A percentile compares a stretch with the other conserved stretches of the same genome.
These are phyloP conservation scores for Pseudochromis fuscus DNA, from an alignment of 2,797 vertebrate species.

Conservation along the genomic window DNA sequence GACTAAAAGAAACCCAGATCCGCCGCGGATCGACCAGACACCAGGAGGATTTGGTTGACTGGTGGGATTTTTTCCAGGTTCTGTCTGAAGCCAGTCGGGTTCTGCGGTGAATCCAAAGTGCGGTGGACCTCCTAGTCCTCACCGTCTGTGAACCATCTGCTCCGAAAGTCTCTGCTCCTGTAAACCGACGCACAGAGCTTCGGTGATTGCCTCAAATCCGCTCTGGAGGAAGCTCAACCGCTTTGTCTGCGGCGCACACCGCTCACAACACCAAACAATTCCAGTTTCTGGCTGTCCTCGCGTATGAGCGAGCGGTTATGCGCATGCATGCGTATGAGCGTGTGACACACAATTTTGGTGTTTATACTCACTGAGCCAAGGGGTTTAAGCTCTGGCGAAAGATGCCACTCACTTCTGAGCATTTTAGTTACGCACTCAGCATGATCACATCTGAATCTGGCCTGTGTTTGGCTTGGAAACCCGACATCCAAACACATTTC, in stretches of 20 bases:
- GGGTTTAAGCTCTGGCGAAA: conserved; percentile 65
- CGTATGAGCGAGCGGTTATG: conserved; percentile 35
- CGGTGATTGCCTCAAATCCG: conserved; percentile 72
- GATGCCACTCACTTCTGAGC: conserved; percentile 69
- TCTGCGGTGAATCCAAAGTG: conserved; percentile 66
- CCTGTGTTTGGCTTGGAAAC: conserved; percentile 78
- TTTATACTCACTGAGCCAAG: conserved; percentile 71
- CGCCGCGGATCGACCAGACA: conserved; percentile 51
- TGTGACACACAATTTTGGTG: conserved; percentile 67
- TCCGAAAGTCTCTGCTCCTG: conserved; percentile 63
- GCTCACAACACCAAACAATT: conserved; percentile 63
- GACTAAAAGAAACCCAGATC: conserved; percentile 66
- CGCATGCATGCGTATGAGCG: conserved; percentile 51
- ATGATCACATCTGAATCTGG: conserved; percentile 72
- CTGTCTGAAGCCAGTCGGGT: conserved; percentile 71
- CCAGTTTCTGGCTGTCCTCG: conserved; percentile 49
- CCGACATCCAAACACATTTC: conserved; percentile 75
- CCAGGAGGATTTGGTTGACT: conserved; percentile 64
- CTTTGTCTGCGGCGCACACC: conserved; percentile 53
- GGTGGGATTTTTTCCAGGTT: conserved; percentile 68
- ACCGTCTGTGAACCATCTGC: conserved; percentile 81
- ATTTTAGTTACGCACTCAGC: conserved; percentile 72
- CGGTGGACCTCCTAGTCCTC: conserved; percentile 66
- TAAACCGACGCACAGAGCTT: conserved; percentile 71
- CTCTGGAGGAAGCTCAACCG: conserved; percentile 72